Evolutionary conservation across 2,888 invertebrate genomes (phyloP).

Genomic region (Melanchra persicariae): DNA sequence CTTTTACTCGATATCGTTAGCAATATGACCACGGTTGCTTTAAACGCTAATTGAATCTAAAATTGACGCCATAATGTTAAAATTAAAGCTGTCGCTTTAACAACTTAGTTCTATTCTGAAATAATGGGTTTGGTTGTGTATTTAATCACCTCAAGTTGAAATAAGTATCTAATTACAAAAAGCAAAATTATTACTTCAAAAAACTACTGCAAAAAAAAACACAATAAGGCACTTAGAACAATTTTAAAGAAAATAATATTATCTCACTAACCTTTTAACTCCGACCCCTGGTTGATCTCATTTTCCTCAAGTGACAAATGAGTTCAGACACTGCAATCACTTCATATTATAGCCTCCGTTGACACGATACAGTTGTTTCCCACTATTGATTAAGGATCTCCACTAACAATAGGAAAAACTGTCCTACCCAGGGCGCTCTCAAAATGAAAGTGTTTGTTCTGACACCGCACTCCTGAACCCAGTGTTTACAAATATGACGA

Average conservation of each 20-base stretch:
- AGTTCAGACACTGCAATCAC: slow-evolving; percentile 64
- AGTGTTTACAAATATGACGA: slow-evolving; percentile 78
- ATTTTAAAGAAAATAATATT: not conserved
- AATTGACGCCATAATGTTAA: too few species aligned
- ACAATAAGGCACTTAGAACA: not conserved
- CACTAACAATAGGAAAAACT: slow-evolving; percentile 53
- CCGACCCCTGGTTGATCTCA: slow-evolving; percentile 66
- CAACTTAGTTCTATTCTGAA: too few species aligned
- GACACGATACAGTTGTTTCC: slow-evolving; percentile 60
- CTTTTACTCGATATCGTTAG: too few species aligned
- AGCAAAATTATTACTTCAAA: not conserved
- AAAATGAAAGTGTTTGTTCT: slow-evolving; percentile 54
- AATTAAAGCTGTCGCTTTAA: too few species aligned
- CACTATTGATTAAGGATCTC: slow-evolving; percentile 36
- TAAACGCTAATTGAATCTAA: too few species aligned
- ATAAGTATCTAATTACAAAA: not conserved
- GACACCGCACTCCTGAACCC: slow-evolving; percentile 66
- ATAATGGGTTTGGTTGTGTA: too few species aligned
- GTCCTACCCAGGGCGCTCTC: slow-evolving; percentile 24
- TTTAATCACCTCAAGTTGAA: too few species aligned
- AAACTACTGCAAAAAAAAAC: not conserved
- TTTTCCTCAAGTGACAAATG: slow-evolving; percentile 72
- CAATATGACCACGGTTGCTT: too few species aligned
- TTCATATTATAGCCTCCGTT: slow-evolving; percentile 68
- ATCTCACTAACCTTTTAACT: slow-evolving; percentile 65